Evolutionary conservation across 2,113 vertebrate genomes (phyloP).

Genomic region (Dissostichus mawsoni): DNA sequence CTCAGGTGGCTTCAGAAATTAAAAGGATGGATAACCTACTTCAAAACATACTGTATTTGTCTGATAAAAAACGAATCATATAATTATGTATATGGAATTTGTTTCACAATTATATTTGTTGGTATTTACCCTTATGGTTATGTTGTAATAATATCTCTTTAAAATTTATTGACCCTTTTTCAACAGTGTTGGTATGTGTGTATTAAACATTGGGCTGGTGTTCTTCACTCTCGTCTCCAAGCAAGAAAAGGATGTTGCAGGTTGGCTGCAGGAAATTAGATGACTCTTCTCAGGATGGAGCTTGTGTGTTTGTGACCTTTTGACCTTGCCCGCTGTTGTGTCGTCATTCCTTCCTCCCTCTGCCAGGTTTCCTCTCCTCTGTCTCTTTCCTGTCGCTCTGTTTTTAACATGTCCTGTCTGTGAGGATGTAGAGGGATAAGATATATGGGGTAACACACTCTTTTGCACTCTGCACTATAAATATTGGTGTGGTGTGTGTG

Average conservation of each 20-base stretch:
- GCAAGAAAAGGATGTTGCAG: not conserved
- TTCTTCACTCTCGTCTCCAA: too few species aligned
- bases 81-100: too few species aligned
- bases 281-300: not conserved
- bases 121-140: too few species aligned
- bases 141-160: too few species aligned
- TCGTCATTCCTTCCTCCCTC: not conserved
- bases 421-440: not conserved
- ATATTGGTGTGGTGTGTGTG: not conserved
- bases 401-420: not conserved
- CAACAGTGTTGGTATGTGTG: too few species aligned
- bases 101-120: too few species aligned
- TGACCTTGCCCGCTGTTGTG: constrained; percentile 4
- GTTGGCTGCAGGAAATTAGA: constrained; percentile 11
- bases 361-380: not conserved
- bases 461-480: constrained; percentile 4
- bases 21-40: too few species aligned
- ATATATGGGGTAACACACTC: not conserved
- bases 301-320: not conserved
- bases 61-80: too few species aligned
- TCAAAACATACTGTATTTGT: too few species aligned
- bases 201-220: not conserved
- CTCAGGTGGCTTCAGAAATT: too few species aligned
- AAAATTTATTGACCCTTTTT: too few species aligned
- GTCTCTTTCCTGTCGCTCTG: not conserved